phyloP scores from a whole-genome alignment of 2,113 vertebrate genomes.

The Cyprinodon brontotheroides region DNA sequence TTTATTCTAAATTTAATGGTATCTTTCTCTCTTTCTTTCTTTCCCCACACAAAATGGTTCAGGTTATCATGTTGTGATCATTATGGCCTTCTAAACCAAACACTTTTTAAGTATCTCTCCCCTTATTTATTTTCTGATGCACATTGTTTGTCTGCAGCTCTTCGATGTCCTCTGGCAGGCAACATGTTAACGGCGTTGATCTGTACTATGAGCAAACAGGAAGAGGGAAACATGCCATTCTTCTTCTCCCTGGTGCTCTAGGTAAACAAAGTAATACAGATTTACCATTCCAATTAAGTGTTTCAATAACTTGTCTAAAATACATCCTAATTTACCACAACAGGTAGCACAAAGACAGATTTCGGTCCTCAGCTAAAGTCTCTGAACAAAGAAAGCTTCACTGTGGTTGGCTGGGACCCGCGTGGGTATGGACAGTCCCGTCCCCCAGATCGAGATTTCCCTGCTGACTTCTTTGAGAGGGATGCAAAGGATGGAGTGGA shows the following conservation, averaged over 20 bases:
- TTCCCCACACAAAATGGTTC: background rate
- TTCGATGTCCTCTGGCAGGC: conserved; percentile 74
- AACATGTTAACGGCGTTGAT: conserved; percentile 85
- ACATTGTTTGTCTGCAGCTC: conserved; percentile 75
- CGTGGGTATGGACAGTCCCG: conserved; percentile 89
- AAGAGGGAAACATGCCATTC: conserved; percentile 82
- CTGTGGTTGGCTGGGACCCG: conserved; percentile 89
- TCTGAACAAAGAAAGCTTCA: conserved; percentile 85
- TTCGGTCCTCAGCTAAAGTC: conserved; percentile 88
- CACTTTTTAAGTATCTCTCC: background rate
- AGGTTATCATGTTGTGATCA: background rate
- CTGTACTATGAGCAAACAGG: conserved; percentile 87
- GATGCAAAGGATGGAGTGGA: conserved; percentile 91
- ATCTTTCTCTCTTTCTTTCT: background rate
- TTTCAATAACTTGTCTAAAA: background rate
- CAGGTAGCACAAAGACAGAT: conserved; percentile 87
- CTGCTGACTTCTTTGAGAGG: conserved; percentile 88
- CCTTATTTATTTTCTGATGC: background rate
- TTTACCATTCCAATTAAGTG: no score
- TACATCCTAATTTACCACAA: background rate
- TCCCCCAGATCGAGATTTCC: conserved; percentile 89
- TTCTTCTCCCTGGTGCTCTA: conserved; percentile 90
- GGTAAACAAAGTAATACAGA: conserved; percentile 72
- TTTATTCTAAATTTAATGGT: no score
- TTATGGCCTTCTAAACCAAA: background rate